phyloP scores from a whole-genome alignment of 2,797 vertebrate species.

The Bovichtus variegatus region DNA sequence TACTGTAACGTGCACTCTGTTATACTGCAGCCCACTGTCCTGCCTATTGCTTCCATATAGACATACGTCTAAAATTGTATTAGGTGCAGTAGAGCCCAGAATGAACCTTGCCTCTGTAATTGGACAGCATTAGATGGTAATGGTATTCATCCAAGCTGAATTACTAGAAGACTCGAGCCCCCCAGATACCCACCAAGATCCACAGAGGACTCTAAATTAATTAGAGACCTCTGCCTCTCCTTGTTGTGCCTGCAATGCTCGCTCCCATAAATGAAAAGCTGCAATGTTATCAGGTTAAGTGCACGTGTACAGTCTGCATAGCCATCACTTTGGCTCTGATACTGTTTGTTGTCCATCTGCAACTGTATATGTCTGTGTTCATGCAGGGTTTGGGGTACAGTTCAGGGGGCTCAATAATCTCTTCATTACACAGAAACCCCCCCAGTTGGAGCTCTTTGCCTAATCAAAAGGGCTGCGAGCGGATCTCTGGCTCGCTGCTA shows the following conservation, averaged over 20 bases:
- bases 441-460: constrained; percentile 83
- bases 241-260: constrained; percentile 81
- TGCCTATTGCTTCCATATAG: not conserved
- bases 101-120: constrained; percentile 55
- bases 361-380: constrained; percentile 43
- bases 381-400: constrained; percentile 81
- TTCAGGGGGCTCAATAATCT: constrained; percentile 87
- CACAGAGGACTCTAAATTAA: constrained; percentile 91
- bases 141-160: constrained; percentile 71
- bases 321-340: not conserved
- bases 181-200: constrained; percentile 57
- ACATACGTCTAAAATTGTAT: constrained; percentile 40
- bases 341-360: constrained; percentile 39
- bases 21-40: not conserved
- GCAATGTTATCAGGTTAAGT: constrained; percentile 72
- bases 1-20: not conserved
- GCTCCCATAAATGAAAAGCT: constrained; percentile 78
- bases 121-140: constrained; percentile 73
- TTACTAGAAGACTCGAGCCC: constrained; percentile 56
- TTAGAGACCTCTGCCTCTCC: constrained; percentile 87
- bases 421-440: constrained; percentile 85
- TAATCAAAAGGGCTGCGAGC: constrained; percentile 88
- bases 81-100: constrained; percentile 50
- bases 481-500: constrained; percentile 78
- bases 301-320: constrained; percentile 25